Evolutionary conservation across 1,140 invertebrate genomes (phyloP).

Genomic region (Tetragonula clypearis): DNA sequence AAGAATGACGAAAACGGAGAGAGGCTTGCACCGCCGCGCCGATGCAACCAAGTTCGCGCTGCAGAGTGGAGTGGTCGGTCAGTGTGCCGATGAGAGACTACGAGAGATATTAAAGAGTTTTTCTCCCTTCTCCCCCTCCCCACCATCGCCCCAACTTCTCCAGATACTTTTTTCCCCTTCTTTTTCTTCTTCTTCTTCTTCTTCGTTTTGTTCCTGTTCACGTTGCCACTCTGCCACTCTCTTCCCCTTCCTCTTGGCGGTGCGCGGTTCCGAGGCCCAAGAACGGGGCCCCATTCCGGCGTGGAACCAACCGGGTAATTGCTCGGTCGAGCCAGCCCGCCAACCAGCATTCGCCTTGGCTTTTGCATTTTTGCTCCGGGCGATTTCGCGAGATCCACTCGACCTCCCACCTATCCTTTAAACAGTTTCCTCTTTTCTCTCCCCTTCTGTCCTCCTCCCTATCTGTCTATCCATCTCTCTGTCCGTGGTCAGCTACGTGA

Average conservation of each 20-base stretch:
- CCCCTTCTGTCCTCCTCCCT: not conserved
- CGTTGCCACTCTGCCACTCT: not conserved
- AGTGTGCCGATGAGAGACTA: slow-evolving; percentile 58
- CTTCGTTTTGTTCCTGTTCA: not conserved
- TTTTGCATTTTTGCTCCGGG: slow-evolving; percentile 68
- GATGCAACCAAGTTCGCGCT: slow-evolving; percentile 35
- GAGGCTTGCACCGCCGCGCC: not conserved
- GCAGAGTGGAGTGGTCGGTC: slow-evolving; percentile 29
- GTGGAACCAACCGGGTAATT: slow-evolving; percentile 69
- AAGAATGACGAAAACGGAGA: slow-evolving; percentile 42
- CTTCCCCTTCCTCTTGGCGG: not conserved
- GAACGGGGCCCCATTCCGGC: slow-evolving; percentile 34
- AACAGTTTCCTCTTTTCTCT: not conserved
- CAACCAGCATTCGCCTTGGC: slow-evolving; percentile 40
- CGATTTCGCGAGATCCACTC: slow-evolving; percentile 58
- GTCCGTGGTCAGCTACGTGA: slow-evolving; percentile 20
- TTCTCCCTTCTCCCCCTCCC: slow-evolving; percentile 20
- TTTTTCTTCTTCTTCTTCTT: too few relatives aligned
- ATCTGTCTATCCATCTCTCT: not conserved
- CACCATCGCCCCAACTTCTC: not conserved
- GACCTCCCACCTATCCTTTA: slow-evolving; percentile 31
- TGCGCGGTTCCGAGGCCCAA: slow-evolving; percentile 1
- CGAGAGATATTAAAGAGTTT: slow-evolving; percentile 61
- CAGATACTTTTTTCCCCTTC: not conserved
- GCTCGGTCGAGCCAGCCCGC: slow-evolving; percentile 52